phyloP scores from a whole-genome alignment of 2,797 vertebrate species.

The Oryzias dopingdopingensis region DNA sequence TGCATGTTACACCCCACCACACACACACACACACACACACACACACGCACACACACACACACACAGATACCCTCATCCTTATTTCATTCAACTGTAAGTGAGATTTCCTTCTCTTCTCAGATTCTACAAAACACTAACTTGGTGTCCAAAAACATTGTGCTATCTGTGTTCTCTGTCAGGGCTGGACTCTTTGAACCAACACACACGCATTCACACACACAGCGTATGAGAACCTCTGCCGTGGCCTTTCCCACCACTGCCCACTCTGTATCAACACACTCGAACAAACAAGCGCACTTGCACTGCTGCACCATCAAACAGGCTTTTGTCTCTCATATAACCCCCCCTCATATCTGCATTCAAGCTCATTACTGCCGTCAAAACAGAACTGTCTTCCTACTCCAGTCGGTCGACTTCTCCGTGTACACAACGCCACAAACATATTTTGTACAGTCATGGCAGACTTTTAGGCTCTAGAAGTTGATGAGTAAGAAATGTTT shows the following conservation, averaged over 20 bases:
- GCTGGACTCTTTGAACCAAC: constrained; percentile 55
- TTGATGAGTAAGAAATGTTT: constrained; percentile 9
- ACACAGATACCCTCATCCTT: no score
- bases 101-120: constrained; percentile 41
- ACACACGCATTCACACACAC: constrained; percentile 35
- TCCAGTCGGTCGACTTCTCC: constrained; percentile 28
- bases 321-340: constrained; percentile 56
- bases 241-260: constrained; percentile 73
- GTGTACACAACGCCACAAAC: constrained; percentile 6
- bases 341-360: constrained; percentile 34
- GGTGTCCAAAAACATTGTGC: constrained; percentile 48
- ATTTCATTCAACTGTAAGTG: constrained; percentile 25
- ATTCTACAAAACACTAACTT: constrained; percentile 29
- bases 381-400: constrained; percentile 35
- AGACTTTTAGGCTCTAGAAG: constrained; percentile 20
- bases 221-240: constrained; percentile 70
- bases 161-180: constrained; percentile 59
- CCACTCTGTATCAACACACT: constrained; percentile 61
- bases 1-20: no score
- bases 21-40: no score
- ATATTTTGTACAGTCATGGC: no score
- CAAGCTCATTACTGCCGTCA: constrained; percentile 41
- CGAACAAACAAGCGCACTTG: constrained; percentile 61
- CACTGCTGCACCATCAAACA: constrained; percentile 57
- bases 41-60: no score